Evolutionary conservation across 2,888 invertebrate species (phyloP), one percentile per base, ranked within the genome.

Genomic region (Ecliptopera silaceata): DNA sequence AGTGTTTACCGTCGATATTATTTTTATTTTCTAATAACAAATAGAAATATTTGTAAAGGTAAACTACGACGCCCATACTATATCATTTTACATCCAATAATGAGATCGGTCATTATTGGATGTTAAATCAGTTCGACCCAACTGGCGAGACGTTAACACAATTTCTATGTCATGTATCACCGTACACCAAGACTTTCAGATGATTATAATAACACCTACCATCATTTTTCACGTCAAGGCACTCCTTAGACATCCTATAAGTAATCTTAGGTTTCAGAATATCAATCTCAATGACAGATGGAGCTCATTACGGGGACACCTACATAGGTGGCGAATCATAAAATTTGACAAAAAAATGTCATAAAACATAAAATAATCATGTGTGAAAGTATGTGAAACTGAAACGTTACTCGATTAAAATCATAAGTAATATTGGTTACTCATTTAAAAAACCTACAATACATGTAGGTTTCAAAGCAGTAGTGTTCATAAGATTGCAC

Each of bases 81-180:
- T 46, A 46, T 36, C 39, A 17, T 31, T 39, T 31, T 32, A 49
- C 41, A 13, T 49, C 11, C 32, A 32, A 42, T 41, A 48, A 48
- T 49, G 32, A 41, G 26, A n/a, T 5, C 11, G 5, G 15, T 8
- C 10, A 44, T 11, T 17, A 31, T 44, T n/a, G n/a, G n/a, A n/a
- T n/a, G n/a, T n/a, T n/a, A n/a, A n/a, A n/a, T n/a, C n/a, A n/a
- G n/a, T n/a, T n/a, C n/a, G n/a, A n/a, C 12, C 15, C 13, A 42
- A 42, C 18, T 20, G 20, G 20, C 32, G 12, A 32, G 50, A 50
- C 32, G 20, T 20, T 20, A 17, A 20, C 43, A 44, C 43, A 44
- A 44, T 44, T 12, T 51, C 38, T 29, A 17, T 15, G 36, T 34
- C 43, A 34, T 34, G 10, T 38, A 36, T 44, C 36, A 43, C 34